Percentiles rank a stretch among this genome's conserved stretches.
phyloP scores from a whole-genome alignment of 2,113 vertebrate species.

The Heptranchias perlo region DNA sequence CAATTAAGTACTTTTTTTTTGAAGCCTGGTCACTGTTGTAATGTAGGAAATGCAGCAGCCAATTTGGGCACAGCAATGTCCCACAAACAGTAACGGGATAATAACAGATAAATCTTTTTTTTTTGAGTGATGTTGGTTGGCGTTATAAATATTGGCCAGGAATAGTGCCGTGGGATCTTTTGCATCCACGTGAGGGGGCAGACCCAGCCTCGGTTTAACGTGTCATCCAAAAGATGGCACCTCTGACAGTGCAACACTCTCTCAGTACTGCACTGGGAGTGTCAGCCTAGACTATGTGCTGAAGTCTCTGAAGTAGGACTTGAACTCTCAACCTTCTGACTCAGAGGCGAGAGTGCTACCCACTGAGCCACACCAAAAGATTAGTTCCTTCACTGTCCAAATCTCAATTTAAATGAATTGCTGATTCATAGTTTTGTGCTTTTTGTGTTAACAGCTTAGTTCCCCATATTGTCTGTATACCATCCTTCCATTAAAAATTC shows the following conservation, averaged over 20 bases:
- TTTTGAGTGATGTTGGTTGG: not conserved
- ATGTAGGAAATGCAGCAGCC: not conserved
- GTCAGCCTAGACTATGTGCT: not conserved
- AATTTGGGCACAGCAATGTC: not conserved
- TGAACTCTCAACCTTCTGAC: not conserved
- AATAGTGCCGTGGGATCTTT: not conserved
- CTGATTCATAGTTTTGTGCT: not conserved
- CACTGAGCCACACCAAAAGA: not conserved
- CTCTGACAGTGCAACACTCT: not conserved
- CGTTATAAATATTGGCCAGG: not conserved
- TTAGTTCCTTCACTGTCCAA: not conserved
- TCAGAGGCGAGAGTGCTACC: not conserved
- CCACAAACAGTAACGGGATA: not conserved
- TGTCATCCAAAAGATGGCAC: not conserved
- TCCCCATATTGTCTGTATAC: not conserved
- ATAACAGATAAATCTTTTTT: not conserved
- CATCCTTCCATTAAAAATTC: not conserved
- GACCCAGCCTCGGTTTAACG: not conserved
- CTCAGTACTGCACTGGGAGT: not conserved
- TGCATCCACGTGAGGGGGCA: not conserved
- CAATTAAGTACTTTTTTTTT: no score
- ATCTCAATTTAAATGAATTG: not conserved
- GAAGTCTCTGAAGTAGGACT: not conserved
- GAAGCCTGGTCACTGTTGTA: no score
- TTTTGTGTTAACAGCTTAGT: not conserved